These are phyloP conservation scores for Luehdorfia chinensis DNA, from an alignment of 1,140 invertebrate genomes.

Conservation along the genomic window DNA sequence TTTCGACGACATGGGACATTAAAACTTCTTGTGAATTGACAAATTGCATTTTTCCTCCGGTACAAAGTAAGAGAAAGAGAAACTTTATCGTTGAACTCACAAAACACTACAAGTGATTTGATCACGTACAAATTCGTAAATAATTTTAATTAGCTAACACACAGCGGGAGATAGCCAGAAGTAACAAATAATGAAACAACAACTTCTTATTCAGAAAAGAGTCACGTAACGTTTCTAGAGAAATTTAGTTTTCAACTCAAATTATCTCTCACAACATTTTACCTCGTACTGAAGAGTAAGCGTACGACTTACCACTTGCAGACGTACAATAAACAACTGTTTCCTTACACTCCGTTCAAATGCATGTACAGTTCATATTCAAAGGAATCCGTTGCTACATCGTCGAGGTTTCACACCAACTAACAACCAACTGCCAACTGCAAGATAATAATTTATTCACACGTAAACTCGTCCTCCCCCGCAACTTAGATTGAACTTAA, in stretches of 20 bases:
- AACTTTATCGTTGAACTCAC: too few species aligned
- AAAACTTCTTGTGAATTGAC: too few species aligned
- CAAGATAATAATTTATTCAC: constrained; percentile 74
- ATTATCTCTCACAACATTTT: constrained; percentile 7
- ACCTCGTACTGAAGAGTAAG: constrained; percentile 6
- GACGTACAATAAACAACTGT: constrained; percentile 9
- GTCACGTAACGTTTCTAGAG: neutral
- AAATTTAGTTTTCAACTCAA: constrained; percentile 6
- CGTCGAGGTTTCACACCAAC: constrained; percentile 40
- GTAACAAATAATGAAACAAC: constrained; percentile 1
- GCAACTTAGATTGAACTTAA: constrained; percentile 75
- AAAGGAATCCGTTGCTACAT: constrained; percentile 37
- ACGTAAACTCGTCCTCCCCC: constrained; percentile 57
- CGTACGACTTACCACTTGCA: constrained; percentile 1
- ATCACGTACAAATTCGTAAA: too few species aligned
- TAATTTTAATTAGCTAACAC: too few species aligned
- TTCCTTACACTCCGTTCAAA: neutral
- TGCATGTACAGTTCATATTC: constrained; percentile 22
- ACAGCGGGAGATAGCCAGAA: too few species aligned
- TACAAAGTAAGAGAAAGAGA: too few species aligned
- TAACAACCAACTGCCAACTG: constrained; percentile 43
- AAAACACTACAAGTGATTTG: too few species aligned
- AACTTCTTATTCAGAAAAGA: neutral
- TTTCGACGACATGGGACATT: too few species aligned
- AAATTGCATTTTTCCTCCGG: too few species aligned